Conservation (phyloP, 30 jellyfish, hydroid and myxozoan species). For the Thelohanellus kitauei region DNA sequence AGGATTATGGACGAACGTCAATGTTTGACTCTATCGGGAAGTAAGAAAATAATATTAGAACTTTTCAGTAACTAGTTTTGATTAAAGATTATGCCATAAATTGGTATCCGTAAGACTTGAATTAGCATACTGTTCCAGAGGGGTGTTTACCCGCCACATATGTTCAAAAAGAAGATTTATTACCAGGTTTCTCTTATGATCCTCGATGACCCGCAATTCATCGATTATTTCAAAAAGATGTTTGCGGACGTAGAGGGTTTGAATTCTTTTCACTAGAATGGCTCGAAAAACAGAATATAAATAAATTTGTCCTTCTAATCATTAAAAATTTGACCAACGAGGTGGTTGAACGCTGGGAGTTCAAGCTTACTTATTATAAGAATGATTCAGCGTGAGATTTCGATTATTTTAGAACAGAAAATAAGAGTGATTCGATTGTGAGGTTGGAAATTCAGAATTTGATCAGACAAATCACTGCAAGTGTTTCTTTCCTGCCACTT, state of each 20-base stretch:
- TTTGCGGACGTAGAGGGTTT: constrained; percentile 23
- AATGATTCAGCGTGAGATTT: constrained; percentile 11
- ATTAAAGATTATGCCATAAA: background rate
- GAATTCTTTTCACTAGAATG: constrained; percentile 13
- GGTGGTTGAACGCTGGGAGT: constrained; percentile 68
- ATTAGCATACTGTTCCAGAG: constrained; percentile 46
- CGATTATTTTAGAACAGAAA: background rate
- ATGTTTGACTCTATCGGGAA: background rate
- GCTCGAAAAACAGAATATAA: constrained; percentile 25
- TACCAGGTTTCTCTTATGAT: constrained; percentile 26
- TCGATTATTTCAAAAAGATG: constrained; percentile 13
- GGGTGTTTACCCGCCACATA: constrained; percentile 74
- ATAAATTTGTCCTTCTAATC: constrained; percentile 25
- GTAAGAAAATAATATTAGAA: background rate
- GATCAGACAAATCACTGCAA: constrained; percentile 43
- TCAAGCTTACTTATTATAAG: constrained; percentile 31
- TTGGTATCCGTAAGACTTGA: background rate
- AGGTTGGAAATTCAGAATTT: constrained; percentile 21
- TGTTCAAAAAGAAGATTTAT: constrained; percentile 14
- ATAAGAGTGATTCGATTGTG: background rate
- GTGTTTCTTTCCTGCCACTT: constrained; percentile 32
- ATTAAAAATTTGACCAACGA: constrained; percentile 20
- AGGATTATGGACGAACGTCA: too few relatives aligned
- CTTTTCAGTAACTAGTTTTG: background rate
- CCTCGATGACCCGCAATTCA: constrained; percentile 18